Percentiles rank a stretch among this genome's conserved stretches.
Conservation (phyloP, 1,140 invertebrate species). For the Halictus rubicundus region DNA sequence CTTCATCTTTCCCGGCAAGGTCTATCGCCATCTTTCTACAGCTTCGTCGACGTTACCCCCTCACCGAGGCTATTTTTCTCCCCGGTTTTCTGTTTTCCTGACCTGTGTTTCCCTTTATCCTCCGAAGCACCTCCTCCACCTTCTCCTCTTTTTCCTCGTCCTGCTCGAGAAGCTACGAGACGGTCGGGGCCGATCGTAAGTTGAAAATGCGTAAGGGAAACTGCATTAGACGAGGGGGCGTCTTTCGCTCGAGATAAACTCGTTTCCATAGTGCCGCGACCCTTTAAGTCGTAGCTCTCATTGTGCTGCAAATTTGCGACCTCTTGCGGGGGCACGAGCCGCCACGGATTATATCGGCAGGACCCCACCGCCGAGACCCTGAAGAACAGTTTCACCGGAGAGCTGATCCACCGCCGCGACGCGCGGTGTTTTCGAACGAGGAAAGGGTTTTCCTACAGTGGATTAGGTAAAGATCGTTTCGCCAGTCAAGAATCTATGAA, state of each 20-base stretch:
- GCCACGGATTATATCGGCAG: conserved; percentile 9
- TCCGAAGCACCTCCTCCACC: not conserved
- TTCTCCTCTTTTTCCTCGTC: not conserved
- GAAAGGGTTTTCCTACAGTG: conserved; percentile 46
- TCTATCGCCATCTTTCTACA: conserved; percentile 3
- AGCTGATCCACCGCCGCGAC: not conserved
- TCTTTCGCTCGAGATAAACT: conserved; percentile 57
- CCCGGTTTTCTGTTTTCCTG: not conserved
- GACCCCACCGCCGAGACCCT: not conserved
- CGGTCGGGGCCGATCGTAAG: conserved; percentile 15
- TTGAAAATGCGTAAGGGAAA: conserved; percentile 50
- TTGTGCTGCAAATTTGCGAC: conserved; percentile 57
- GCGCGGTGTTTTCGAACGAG: conserved; percentile 30
- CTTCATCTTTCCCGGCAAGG: conserved; percentile 9
- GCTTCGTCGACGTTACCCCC: not conserved
- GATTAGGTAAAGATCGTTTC: not conserved
- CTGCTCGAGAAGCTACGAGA: not conserved
- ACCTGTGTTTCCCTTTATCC: conserved; percentile 1
- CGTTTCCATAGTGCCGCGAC: conserved; percentile 49
- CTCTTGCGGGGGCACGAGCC: conserved; percentile 12
- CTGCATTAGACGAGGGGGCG: conserved; percentile 50
- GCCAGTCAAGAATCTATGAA: conserved; percentile 10
- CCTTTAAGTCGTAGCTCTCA: conserved; percentile 47
- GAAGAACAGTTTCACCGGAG: no score
- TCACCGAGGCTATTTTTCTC: conserved; percentile 28